Evolutionary conservation across 2,113 vertebrate species (phyloP).

Genomic region (Polypterus bichir): DNA sequence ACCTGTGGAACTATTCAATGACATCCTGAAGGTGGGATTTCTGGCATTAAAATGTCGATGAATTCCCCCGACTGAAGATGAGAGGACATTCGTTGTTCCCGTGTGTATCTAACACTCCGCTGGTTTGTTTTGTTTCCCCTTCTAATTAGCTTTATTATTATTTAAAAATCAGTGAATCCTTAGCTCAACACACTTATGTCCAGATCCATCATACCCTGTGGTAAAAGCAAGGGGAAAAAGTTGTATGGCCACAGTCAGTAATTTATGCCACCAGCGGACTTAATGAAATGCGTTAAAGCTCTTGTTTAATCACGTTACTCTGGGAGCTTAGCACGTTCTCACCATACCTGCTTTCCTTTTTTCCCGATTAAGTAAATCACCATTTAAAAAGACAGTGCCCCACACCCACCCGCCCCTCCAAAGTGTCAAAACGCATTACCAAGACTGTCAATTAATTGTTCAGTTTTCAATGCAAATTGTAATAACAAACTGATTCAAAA

Average conservation of each 20-base stretch:
- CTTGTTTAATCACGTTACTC: slow-evolving; percentile 9
- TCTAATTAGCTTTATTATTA: not conserved
- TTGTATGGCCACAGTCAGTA: slow-evolving; percentile 21
- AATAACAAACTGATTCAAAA: too few species aligned
- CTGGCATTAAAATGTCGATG: slow-evolving; percentile 62
- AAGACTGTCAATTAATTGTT: too few species aligned
- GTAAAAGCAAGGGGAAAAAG: slow-evolving; percentile 39
- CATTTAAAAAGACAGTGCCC: too few species aligned
- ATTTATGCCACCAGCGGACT: slow-evolving; percentile 13
- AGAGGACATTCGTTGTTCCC: slow-evolving; percentile 72
- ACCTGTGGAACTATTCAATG: slow-evolving; percentile 66
- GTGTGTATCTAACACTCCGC: slow-evolving; percentile 19
- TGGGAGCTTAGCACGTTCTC: too few species aligned
- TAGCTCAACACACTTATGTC: slow-evolving; percentile 38
- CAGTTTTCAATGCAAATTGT: too few species aligned
- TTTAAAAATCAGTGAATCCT: slow-evolving; percentile 10
- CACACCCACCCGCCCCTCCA: too few species aligned
- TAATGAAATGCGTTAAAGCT: slow-evolving; percentile 5
- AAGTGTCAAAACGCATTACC: too few species aligned
- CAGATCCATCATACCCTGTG: slow-evolving; percentile 54
- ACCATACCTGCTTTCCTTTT: too few species aligned
- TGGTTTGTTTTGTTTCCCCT: slow-evolving; percentile 7
- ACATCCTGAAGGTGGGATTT: slow-evolving; percentile 68
- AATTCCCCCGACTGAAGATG: slow-evolving; percentile 52
- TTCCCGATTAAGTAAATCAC: too few species aligned